These are phyloP conservation scores for Platyrinchus mystaceus DNA, from an alignment of 2,797 vertebrate genomes.

Conservation along the genomic window DNA sequence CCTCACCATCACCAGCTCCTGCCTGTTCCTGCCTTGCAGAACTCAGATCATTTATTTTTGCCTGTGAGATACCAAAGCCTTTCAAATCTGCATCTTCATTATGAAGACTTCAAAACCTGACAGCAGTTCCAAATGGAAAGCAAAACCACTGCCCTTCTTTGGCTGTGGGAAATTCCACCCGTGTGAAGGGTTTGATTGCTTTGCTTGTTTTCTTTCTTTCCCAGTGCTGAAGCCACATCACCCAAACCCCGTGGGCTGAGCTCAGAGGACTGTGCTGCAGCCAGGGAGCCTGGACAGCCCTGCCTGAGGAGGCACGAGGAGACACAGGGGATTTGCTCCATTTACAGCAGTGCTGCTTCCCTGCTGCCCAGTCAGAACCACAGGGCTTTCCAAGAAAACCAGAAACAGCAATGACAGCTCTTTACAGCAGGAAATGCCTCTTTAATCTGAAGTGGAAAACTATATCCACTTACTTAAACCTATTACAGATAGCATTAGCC, in stretches of 20 bases:
- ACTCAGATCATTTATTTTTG: neutral
- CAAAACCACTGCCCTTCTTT: fast-evolving
- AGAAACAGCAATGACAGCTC: slow-evolving; percentile 10
- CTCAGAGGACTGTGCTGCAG: neutral
- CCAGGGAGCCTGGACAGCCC: neutral
- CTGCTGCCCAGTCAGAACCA: neutral
- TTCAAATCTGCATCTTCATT: neutral
- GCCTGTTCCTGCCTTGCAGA: neutral
- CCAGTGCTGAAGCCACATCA: neutral
- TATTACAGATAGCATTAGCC: neutral
- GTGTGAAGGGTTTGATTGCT: fast-evolving
- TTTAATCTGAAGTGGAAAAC: slow-evolving; percentile 37
- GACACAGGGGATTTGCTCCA: neutral
- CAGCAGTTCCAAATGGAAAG: neutral
- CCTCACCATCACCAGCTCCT: neutral
- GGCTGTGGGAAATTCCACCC: neutral
- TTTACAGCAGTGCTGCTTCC: neutral
- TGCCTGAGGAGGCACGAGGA: neutral
- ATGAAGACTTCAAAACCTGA: neutral
- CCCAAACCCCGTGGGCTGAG: fast-evolving
- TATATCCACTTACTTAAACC: neutral
- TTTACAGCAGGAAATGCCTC: slow-evolving; percentile 47
- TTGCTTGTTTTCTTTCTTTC: neutral
- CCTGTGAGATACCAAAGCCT: neutral
- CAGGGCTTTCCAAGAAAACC: neutral